Percentiles rank a stretch among this genome's conserved stretches.
Evolutionary conservation across 1,140 invertebrate genomes (phyloP).

Genomic region (Camponotus pennsylvanicus): DNA sequence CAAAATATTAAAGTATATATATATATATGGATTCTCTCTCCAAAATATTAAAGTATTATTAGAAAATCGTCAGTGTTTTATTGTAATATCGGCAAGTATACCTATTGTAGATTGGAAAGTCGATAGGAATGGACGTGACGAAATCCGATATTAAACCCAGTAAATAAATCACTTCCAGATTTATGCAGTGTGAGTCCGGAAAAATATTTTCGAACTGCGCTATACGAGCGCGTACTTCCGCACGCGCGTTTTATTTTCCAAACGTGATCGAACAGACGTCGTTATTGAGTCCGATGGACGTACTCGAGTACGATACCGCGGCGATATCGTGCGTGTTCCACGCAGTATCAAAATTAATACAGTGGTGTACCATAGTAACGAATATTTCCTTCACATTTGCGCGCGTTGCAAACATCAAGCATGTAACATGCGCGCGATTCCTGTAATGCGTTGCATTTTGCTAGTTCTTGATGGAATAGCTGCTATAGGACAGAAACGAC

Average conservation of each 20-base stretch:
- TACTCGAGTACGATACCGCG: conserved; percentile 32
- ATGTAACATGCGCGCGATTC: neutral
- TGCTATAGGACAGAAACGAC: neutral
- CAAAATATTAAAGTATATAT: no score
- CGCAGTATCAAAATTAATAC: conserved; percentile 27
- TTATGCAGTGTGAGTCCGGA: conserved; percentile 37
- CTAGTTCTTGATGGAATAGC: neutral
- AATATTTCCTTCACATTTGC: conserved; percentile 20
- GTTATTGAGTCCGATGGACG: conserved; percentile 47
- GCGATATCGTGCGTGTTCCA: neutral
- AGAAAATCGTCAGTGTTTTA: conserved; percentile 18
- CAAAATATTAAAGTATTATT: neutral
- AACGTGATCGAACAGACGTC: conserved; percentile 56
- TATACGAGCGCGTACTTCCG: neutral
- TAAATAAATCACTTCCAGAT: conserved; percentile 52
- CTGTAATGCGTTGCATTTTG: conserved; percentile 15
- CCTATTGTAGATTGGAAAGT: conserved; percentile 18
- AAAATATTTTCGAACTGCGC: conserved; percentile 44
- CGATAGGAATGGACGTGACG: conserved; percentile 41
- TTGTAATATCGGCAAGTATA: neutral
- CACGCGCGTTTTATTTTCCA: conserved; percentile 45
- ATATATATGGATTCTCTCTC: no score
- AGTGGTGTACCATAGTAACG: neutral
- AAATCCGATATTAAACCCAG: conserved; percentile 52
- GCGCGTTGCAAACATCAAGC: neutral